Conservation (phyloP, 2,113 vertebrate species). For the Nannobrachium achirus region DNA sequence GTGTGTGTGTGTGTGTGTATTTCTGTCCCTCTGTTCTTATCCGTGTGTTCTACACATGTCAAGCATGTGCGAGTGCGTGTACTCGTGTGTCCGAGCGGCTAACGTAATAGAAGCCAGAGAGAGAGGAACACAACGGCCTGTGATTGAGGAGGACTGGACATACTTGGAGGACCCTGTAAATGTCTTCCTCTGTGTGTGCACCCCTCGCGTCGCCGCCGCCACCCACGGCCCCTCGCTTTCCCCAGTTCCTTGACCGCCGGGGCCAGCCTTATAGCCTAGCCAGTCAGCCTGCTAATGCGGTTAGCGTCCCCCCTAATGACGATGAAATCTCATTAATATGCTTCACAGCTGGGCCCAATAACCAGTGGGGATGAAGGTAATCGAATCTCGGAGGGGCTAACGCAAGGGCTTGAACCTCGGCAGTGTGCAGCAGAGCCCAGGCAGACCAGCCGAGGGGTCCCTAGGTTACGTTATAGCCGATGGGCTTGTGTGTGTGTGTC, state of each 20-base stretch:
- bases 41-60: background rate
- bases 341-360: slow-evolving; percentile 74
- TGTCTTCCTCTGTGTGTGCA: slow-evolving; percentile 34
- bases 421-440: slow-evolving; percentile 51
- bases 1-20: background rate
- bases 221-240: slow-evolving; percentile 43
- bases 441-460: slow-evolving; percentile 48
- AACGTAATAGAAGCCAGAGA: slow-evolving; percentile 62
- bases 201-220: background rate
- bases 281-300: slow-evolving; percentile 71
- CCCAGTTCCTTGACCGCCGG: slow-evolving; percentile 48
- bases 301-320: slow-evolving; percentile 75
- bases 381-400: slow-evolving; percentile 77
- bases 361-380: slow-evolving; percentile 76
- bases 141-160: slow-evolving; percentile 53
- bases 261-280: slow-evolving; percentile 49
- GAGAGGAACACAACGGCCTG: slow-evolving; percentile 42
- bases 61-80: slow-evolving; percentile 11
- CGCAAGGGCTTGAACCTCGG: slow-evolving; percentile 74
- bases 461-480: slow-evolving; percentile 60
- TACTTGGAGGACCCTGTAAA: slow-evolving; percentile 55
- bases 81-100: slow-evolving; percentile 31
- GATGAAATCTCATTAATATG: slow-evolving; percentile 81
- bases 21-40: too few relatives aligned
- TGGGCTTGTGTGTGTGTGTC: slow-evolving; percentile 38